Evolutionary conservation across 2,888 invertebrate genomes (phyloP).

Genomic region (Taphrorychus bicolor): DNA sequence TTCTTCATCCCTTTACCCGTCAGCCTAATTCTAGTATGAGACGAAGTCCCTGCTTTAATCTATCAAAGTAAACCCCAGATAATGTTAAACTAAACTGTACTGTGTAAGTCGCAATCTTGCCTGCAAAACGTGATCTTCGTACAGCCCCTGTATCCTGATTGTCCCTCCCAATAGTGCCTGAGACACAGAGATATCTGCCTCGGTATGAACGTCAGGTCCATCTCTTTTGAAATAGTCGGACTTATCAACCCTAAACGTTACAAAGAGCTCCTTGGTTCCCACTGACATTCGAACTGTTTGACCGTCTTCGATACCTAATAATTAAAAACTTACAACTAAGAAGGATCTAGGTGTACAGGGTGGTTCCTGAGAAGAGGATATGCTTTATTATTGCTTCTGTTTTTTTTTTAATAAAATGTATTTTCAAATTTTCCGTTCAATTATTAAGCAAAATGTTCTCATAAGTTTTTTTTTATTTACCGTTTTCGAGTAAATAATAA

Average conservation of each 20-base stretch:
- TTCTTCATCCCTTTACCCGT: conserved; percentile 92
- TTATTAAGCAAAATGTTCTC: too few relatives aligned
- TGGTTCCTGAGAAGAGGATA: neutral
- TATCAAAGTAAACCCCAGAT: too few relatives aligned
- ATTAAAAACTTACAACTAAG: conserved; percentile 3
- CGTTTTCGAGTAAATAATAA: too few relatives aligned
- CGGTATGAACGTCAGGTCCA: conserved; percentile 96
- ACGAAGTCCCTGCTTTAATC: conserved; percentile 91
- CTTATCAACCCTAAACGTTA: conserved; percentile 90
- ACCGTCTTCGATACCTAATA: conserved; percentile 86
- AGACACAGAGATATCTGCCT: conserved; percentile 85
- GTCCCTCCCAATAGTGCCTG: conserved; percentile 96
- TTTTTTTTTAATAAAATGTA: too few relatives aligned
- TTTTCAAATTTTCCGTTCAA: too few relatives aligned
- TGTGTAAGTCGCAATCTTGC: conserved; percentile 59
- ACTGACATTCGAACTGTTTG: conserved; percentile 96
- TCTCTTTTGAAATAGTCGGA: conserved; percentile 91
- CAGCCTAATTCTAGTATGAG: conserved; percentile 86
- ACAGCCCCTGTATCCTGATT: conserved; percentile 90
- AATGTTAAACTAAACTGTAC: too few relatives aligned
- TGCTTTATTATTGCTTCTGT: too few relatives aligned
- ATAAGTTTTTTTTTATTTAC: too few relatives aligned
- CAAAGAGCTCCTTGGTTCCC: conserved; percentile 89
- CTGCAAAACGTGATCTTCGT: conserved; percentile 92
- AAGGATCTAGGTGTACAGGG: neutral